Percentiles rank a stretch among this genome's conserved stretches.
These are phyloP conservation scores for Micromesistius poutassou DNA, from an alignment of 2,797 vertebrate species.

Conservation along the genomic window DNA sequence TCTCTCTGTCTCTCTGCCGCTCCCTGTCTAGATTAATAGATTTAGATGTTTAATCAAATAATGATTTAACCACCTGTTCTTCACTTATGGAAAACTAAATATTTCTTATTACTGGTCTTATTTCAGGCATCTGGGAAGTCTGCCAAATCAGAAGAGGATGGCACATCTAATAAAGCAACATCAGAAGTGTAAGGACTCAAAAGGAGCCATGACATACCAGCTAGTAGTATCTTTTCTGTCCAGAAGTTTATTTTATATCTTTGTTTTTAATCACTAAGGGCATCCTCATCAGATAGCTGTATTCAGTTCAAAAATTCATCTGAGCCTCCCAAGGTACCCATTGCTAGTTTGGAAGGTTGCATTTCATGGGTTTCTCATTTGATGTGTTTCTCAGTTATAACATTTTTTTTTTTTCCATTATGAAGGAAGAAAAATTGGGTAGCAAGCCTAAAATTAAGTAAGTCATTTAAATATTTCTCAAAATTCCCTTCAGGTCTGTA, in stretches of 20 bases:
- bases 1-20: neutral
- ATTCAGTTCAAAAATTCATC: conserved; percentile 26
- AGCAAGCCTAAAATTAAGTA: conserved; percentile 66
- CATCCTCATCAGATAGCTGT: conserved; percentile 2
- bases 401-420: neutral
- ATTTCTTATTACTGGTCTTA: conserved; percentile 5
- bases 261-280: conserved; percentile 40
- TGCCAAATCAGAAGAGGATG: conserved; percentile 21
- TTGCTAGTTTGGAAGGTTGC: conserved; percentile 25
- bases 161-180: neutral
- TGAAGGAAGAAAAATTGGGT: conserved; percentile 32
- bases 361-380: neutral
- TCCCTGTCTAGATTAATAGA: neutral
- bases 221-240: neutral
- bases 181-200: conserved; percentile 42
- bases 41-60: too few relatives aligned
- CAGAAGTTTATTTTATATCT: neutral
- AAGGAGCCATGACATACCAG: neutral
- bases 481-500: neutral
- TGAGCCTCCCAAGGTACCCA: conserved; percentile 4
- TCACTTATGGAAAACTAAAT: neutral
- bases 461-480: conserved; percentile 12
- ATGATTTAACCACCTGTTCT: neutral
- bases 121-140: conserved; percentile 35
- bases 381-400: neutral